Conservation (phyloP, 1,140 invertebrate genomes). For the Drosophila mauritiana region DNA sequence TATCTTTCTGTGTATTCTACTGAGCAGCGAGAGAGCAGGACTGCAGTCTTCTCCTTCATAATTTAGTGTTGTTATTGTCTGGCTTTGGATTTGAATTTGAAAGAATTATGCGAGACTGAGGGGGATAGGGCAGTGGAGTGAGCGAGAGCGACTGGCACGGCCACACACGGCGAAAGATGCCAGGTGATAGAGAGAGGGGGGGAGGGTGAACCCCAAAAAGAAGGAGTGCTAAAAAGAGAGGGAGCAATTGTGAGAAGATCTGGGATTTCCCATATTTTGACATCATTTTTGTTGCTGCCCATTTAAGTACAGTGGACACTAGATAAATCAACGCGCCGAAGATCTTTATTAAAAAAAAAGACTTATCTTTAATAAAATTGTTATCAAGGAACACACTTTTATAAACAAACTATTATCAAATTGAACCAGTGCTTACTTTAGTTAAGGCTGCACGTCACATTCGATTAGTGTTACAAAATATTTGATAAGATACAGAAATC, state of each 20-base stretch:
- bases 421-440: neutral
- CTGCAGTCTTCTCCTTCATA: slow-evolving; percentile 15
- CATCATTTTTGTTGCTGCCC: slow-evolving; percentile 5
- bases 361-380: neutral
- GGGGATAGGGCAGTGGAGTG: neutral
- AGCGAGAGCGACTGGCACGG: slow-evolving; percentile 48
- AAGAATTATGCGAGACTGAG: slow-evolving; percentile 54
- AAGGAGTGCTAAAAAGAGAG: neutral
- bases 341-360: neutral
- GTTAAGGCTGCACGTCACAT: neutral
- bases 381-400: no score
- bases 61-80: slow-evolving; percentile 59
- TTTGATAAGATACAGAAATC: neutral
- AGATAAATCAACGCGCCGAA: neutral
- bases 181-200: neutral
- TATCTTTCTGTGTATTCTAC: neutral
- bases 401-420: no score
- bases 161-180: slow-evolving; percentile 53
- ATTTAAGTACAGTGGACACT: slow-evolving; percentile 8
- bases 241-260: neutral
- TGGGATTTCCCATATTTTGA: slow-evolving; percentile 14
- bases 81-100: slow-evolving; percentile 61
- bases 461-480: neutral
- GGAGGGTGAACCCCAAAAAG: neutral
- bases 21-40: slow-evolving; percentile 4